phyloP scores from a whole-genome alignment of 2,113 vertebrate genomes.

The Nannobrachium achirus region DNA sequence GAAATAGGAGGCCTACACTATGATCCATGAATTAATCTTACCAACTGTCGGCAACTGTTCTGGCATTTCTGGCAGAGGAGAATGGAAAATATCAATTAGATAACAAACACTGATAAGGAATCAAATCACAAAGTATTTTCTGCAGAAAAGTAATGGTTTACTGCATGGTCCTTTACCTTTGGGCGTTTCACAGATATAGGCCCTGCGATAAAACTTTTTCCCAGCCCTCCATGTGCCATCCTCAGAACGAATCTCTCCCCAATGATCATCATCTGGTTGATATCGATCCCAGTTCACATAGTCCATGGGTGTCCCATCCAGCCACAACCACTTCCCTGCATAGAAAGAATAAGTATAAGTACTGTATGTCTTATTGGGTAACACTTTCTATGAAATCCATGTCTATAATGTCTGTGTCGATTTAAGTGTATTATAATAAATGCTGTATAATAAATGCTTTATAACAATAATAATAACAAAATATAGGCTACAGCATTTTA shows the following conservation, averaged over 20 bases:
- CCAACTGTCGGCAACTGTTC: not conserved
- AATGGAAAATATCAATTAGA: not conserved
- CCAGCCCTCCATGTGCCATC: conserved; percentile 83
- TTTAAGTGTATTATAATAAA: no score
- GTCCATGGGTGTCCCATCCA: conserved; percentile 82
- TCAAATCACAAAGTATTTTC: not conserved
- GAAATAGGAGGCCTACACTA: no score
- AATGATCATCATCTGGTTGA: conserved; percentile 59
- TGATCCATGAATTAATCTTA: conserved; percentile 43
- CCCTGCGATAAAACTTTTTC: conserved; percentile 35
- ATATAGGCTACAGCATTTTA: no score
- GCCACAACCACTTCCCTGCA: conserved; percentile 86
- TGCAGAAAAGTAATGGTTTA: not conserved
- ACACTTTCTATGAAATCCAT: no score
- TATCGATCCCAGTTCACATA: conserved; percentile 88
- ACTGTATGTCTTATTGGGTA: not conserved
- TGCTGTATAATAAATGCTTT: no score
- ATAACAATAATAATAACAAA: no score
- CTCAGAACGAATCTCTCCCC: conserved; percentile 66
- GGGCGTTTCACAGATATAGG: conserved; percentile 88
- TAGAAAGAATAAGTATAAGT: conserved; percentile 17
- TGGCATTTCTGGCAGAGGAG: conserved; percentile 26
- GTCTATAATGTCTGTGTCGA: no score
- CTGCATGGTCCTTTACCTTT: conserved; percentile 84
- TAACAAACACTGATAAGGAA: not conserved